Base-by-base conservation (phyloP, 2,113 vertebrate genomes). In the Cephalopholis sonnerati region DNA sequence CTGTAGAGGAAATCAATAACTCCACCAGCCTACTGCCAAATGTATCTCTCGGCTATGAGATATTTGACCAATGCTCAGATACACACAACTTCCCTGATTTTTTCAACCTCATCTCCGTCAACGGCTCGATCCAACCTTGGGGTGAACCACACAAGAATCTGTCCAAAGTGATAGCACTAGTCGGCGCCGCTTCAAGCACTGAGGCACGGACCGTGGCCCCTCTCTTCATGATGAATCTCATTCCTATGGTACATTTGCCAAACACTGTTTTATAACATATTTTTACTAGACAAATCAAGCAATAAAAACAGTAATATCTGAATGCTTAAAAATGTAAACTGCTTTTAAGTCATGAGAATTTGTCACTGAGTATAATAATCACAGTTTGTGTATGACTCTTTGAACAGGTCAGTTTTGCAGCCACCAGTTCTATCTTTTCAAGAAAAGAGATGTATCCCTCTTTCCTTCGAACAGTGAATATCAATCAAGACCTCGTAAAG, bases 331-430 rank as follows among this genome's bases (percentile, higher is more conserved):
- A 44, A 44, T 44, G 57, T 62, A 18, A 44, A 11, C 41, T 44
- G 11, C 8, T 44, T 44, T 44, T 11, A 44, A 44, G 9, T 44
- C 8, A 44, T 44, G 41, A 44, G 8, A 44, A 44, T 44, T 44
- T 44, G 8, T 12, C 41, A 44, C 41, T 1, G 41, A 44, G 32
- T n/a, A 44, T 11, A 44, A 44, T 44, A 44, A 44, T 44, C n/a
- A n/a, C 2, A 44, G 11, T 12, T 44, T 44, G 8, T 48, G 13
- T 44, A 44, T 44, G 2, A 44, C 13, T 74, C 64, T 51, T 57
- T 83, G 2, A 50, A 15, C 95, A 98, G 97, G 91, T 97, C 55
- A 97, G 93, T 91, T 97, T 97, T 0, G 94, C 93, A 85, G 95
- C 97, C 55, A 78, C 95, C 32, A 89, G 86, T 5, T 87, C 75